Conservation (phyloP, 2,113 vertebrate genomes). For the Myanophis thanlyinensis region DNA sequence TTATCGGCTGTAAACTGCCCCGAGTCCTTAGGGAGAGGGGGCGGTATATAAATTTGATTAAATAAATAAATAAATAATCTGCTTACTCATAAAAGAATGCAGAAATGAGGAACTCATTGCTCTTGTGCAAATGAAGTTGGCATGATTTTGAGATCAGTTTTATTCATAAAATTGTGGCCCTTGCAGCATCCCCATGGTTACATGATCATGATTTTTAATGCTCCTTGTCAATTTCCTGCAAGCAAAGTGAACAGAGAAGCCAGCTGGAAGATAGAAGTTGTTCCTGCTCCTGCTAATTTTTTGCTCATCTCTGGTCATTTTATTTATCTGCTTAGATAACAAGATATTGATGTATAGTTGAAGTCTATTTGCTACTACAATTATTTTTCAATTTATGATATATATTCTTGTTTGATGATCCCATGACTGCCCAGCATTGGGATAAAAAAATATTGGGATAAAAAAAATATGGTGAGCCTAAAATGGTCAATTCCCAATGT, state of each 20-base stretch:
- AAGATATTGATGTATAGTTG: not conserved
- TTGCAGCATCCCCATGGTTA: not conserved
- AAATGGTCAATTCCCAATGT: not conserved
- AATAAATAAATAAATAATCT: too few relatives aligned
- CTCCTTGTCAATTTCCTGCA: not conserved
- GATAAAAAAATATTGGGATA: not conserved
- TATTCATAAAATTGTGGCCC: not conserved
- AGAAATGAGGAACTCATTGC: too few relatives aligned
- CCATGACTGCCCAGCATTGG: not conserved
- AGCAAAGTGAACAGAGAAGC: not conserved
- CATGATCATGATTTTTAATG: not conserved
- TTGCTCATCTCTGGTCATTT: not conserved
- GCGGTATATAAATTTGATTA: too few relatives aligned
- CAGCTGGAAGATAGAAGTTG: not conserved
- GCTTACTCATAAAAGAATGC: too few relatives aligned
- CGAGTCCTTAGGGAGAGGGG: too few relatives aligned
- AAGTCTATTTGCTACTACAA: not conserved
- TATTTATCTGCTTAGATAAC: not conserved
- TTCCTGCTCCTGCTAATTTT: not conserved
- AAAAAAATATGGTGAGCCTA: not conserved
- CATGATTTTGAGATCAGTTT: not conserved
- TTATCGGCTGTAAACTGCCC: too few relatives aligned
- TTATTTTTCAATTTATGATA: not conserved
- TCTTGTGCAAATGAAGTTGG: too few relatives aligned
- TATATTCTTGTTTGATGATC: not conserved